Evolutionary conservation across 2,797 vertebrate genomes (phyloP).

Genomic region (Gymnoscopelus microlampas): DNA sequence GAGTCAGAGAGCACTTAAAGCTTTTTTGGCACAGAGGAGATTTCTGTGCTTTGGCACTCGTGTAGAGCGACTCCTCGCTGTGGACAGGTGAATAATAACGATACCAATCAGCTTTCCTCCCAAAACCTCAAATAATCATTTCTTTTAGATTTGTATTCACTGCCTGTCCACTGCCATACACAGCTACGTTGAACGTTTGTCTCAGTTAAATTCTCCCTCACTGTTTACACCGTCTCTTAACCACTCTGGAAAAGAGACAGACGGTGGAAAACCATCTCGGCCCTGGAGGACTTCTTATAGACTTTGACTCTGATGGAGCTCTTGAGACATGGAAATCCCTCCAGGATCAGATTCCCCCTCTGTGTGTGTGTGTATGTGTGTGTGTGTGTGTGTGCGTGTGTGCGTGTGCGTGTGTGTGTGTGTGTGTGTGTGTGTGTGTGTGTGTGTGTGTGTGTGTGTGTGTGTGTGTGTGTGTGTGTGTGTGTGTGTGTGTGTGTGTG

Average conservation of each 20-base stretch:
- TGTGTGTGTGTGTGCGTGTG: constrained; percentile 14
- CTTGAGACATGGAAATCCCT: constrained; percentile 65
- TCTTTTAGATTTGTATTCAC: constrained; percentile 31
- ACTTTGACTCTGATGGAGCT: constrained; percentile 53
- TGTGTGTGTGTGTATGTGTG: not conserved
- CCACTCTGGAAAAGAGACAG: constrained; percentile 50
- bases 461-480: not conserved
- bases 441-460: constrained; percentile 10
- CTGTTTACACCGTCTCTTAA: constrained; percentile 61
- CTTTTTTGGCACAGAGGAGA: constrained; percentile 20
- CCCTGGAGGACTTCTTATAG: constrained; percentile 55
- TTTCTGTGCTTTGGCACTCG: constrained; percentile 31
- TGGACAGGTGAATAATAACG: constrained; percentile 51
- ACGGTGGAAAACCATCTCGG: constrained; percentile 63
- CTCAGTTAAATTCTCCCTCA: not conserved
- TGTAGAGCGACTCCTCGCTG: constrained; percentile 33
- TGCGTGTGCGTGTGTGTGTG: not conserved
- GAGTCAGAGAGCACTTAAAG: constrained; percentile 40
- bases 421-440: constrained; percentile 6
- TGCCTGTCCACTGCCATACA: constrained; percentile 26
- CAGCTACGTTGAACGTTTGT: constrained; percentile 11
- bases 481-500: constrained; percentile 8
- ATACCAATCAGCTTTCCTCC: constrained; percentile 42
- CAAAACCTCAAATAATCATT: constrained; percentile 21
- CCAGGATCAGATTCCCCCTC: constrained; percentile 55